Base-by-base conservation (phyloP, 1,140 invertebrate genomes). In the Cydia strobilella region DNA sequence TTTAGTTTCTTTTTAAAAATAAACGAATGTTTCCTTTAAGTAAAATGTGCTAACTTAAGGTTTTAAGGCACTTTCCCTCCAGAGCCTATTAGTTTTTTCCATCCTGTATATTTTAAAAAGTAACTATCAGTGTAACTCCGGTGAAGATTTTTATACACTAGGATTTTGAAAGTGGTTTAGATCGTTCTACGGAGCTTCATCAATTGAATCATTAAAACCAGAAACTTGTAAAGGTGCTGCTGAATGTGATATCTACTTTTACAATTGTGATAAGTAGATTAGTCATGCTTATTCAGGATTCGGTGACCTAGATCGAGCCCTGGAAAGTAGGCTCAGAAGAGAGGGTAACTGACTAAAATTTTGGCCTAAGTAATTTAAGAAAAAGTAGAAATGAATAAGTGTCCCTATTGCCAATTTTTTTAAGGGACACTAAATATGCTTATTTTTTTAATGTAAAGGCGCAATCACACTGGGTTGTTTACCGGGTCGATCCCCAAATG, bases 281-380 rank as follows among this genome's bases (percentile, higher is more conserved):
- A 23, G 54, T 23, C 20, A 59, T 23, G 20, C 54, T 59, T 12
- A 59, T 59, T 54, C 15, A 59, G 20, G 54, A n/a, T 20, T 59
- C 54, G 6, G 9, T 59, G 20, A 59, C 13, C 1, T 59, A 59
- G 18, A 51, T 54, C 9, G 54, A n/a, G n/a, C 20, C 54, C 20
- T 23, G 20, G 20, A 12, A 12, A 59, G 54, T 59, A 23, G 54
- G 10, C 54, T 23, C 54, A 59, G 20, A 3, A 59, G 20, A 59
- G n/a, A 3, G n/a, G 20, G n/a, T 23, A 12, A 51, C 45, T 18
- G n/a, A 18, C 54, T 6, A 59, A 59, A 20, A 59, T 23, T 59
- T 59, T 59, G 54, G 54, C 54, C 54, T 59, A 59, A 59, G 54
- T 59, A 59, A 59, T 59, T 20, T 59, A 59, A 59, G 9, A 23